Conservation (phyloP, 2,113 vertebrate genomes). For the Podilymbus podiceps region DNA sequence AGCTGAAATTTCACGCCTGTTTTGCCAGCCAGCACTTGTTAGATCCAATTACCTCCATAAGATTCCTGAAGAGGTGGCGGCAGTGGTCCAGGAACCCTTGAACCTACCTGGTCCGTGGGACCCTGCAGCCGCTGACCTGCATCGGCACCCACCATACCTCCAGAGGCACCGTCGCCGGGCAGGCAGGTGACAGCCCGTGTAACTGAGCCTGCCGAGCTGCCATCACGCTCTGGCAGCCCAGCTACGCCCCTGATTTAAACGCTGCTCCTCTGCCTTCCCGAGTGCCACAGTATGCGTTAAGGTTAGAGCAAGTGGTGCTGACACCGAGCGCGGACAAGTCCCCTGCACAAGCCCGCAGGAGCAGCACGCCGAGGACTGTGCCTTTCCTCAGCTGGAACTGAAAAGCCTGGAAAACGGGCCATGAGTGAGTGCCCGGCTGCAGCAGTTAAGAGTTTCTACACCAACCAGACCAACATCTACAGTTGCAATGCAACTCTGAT, state of each 20-base stretch:
- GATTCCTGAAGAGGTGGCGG: neutral
- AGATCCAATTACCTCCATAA: accelerated
- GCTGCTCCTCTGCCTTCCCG: neutral
- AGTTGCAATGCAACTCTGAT: neutral
- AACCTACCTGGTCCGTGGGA: accelerated
- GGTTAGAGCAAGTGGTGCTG: too few relatives aligned
- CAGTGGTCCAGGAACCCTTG: neutral
- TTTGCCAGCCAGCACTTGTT: neutral
- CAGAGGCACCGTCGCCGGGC: accelerated
- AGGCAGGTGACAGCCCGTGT: neutral
- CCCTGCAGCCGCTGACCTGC: neutral
- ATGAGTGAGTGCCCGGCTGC: accelerated
- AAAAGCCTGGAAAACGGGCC: neutral
- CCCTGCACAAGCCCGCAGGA: neutral
- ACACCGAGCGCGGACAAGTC: accelerated
- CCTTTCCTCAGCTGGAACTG: neutral
- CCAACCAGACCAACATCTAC: neutral
- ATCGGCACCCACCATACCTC: accelerated
- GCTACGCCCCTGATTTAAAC: neutral
- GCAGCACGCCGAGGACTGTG: accelerated
- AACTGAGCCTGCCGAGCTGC: neutral
- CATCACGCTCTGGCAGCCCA: neutral
- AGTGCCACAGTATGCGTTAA: neutral
- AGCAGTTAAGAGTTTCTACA: neutral
- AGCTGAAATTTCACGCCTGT: neutral